A percentile compares a stretch with the other conserved stretches of the same genome.
Evolutionary conservation across 2,113 vertebrate species (phyloP).

Genomic region (Narcine bancroftii): DNA sequence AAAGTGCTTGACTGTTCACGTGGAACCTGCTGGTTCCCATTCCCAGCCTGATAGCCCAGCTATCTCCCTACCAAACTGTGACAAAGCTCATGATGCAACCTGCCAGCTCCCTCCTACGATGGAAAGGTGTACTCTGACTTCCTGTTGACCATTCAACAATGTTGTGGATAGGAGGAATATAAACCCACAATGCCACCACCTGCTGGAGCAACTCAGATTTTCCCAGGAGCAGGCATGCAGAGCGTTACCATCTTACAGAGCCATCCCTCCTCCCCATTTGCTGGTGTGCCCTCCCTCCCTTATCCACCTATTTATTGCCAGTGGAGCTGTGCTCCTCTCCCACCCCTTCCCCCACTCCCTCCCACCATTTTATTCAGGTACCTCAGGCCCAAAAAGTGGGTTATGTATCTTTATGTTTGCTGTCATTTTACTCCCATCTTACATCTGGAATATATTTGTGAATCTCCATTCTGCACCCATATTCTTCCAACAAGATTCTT

Average conservation of each 20-base stretch:
- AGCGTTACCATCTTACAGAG: neutral
- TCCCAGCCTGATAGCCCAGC: neutral
- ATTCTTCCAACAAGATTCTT: neutral
- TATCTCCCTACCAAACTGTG: neutral
- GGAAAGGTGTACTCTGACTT: neutral
- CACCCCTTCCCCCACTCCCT: too few species aligned
- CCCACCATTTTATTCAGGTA: too few species aligned
- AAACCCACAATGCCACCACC: neutral
- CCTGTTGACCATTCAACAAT: neutral
- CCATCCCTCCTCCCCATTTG: too few species aligned
- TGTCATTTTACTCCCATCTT: too few species aligned
- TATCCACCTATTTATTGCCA: too few species aligned
- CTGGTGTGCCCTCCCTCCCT: too few species aligned
- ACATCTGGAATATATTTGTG: neutral
- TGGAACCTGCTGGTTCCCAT: neutral
- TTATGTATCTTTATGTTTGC: too few species aligned
- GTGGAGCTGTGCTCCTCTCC: too few species aligned
- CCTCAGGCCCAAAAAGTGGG: too few species aligned
- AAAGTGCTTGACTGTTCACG: neutral
- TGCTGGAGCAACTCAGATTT: neutral
- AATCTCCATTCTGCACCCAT: neutral
- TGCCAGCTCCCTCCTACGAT: neutral
- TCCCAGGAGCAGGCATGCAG: neutral
- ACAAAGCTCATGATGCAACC: neutral
- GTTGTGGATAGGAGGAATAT: neutral